Base-by-base conservation (phyloP, 2,113 vertebrate species). In the Ailurus styani region DNA sequence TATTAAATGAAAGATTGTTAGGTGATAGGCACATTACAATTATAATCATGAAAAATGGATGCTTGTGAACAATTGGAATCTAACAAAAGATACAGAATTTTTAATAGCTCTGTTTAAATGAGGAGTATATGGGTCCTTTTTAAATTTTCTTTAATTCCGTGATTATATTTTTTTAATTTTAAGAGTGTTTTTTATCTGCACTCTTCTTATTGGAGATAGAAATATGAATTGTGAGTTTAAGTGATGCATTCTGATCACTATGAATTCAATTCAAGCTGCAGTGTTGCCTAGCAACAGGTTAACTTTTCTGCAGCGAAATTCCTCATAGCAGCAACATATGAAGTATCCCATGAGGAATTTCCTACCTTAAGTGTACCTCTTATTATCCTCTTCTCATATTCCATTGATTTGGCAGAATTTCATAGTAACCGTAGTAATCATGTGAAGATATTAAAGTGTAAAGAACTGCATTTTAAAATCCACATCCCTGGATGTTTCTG, bases 251-350 rank as follows among this genome's bases (percentile, higher is more conserved):
- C 94, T 96, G 92, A 97, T 97, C 87, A 97, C 79, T 62, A 79
- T 91, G 93, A 98, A 95, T 97, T 97, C 98, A 94, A 87, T 95
- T 97, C 91, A 96, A 97, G 90, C 97, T 95, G 78, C 92, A 95
- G 87, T 96, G 96, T 97, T 98, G 97, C 97, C 96, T 98, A 97
- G 98, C 97, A 98, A 97, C 98, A 87, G 42, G 87, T 60, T 97
- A 97, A 98, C 97, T 97, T 98, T 98, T 98, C 96, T 93, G 91
- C 90, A 97, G 89, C 97, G 89, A 96, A 97, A 98, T 97, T 95
- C 89, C 54, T 83, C 75, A 96, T 79, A 96, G 86, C 93, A 97
- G 73, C 78, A 96, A 96, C 78, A 79, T 96, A 66, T 84, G 89
- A 97, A 97, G 83, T 87, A 91, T 96, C 95, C 96, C 78, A 81